These are phyloP conservation scores for Temnothorax unifasciatus DNA, from an alignment of 2,888 invertebrate species.

Conservation along the genomic window DNA sequence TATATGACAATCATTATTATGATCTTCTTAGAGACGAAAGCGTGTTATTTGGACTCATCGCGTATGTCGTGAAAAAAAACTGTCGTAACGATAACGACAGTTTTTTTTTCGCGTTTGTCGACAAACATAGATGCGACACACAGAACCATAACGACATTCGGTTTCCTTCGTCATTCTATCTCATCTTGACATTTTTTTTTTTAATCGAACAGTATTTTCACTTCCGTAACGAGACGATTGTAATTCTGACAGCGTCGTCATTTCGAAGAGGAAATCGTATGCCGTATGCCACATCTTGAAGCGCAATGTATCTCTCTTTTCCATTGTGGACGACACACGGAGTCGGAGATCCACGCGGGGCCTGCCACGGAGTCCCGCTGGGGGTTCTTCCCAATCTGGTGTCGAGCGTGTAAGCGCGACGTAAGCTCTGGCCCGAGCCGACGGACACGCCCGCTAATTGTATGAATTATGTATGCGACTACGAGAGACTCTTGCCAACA, in stretches of 20 bases:
- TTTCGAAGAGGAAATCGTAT: not conserved
- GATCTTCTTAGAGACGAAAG: not conserved
- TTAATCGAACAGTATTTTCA: not conserved
- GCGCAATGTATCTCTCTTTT: not conserved
- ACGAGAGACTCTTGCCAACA: slow-evolving; percentile 70
- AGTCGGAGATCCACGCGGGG: not conserved
- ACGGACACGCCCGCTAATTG: slow-evolving; percentile 80
- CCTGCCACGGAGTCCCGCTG: slow-evolving; percentile 7
- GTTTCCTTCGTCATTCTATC: not conserved
- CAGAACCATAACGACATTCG: not conserved
- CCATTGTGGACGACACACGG: not conserved
- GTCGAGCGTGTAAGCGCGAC: slow-evolving; percentile 50
- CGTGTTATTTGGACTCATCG: slow-evolving; percentile 39
- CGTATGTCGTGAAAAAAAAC: no score
- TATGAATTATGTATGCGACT: slow-evolving; percentile 82
- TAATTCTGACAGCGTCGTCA: not conserved
- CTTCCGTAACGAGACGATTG: not conserved
- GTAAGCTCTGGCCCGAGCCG: slow-evolving; percentile 56
- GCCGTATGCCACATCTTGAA: not conserved
- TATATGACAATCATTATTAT: slow-evolving; percentile 1
- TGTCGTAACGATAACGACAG: not conserved
- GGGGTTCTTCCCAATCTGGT: slow-evolving; percentile 40
- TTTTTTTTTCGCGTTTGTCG: not conserved
- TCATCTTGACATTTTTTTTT: not conserved
- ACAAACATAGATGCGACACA: not conserved